Conservation (phyloP, 2,113 vertebrate genomes). For the Dendropsophus ebraccatus region DNA sequence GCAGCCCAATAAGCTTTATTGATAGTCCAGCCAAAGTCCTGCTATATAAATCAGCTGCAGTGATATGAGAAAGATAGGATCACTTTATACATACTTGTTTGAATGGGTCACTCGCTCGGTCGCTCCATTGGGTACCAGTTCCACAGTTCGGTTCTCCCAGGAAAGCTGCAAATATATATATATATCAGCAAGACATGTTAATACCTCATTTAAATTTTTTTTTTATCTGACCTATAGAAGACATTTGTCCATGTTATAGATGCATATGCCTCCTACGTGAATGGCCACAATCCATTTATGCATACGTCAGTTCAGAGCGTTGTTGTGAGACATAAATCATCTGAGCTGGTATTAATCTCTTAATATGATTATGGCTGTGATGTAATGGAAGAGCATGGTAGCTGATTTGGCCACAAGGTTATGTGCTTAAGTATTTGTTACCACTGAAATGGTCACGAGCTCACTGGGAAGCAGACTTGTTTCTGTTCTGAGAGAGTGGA, state of each 20-base stretch:
- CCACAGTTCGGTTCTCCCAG: slow-evolving; percentile 65
- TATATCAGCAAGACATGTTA: not conserved
- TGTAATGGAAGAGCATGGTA: not conserved
- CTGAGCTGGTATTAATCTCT: not conserved
- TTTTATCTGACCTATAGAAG: not conserved
- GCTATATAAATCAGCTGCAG: too few relatives aligned
- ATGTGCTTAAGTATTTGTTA: not conserved
- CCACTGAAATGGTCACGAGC: not conserved
- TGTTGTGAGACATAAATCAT: not conserved
- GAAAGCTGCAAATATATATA: slow-evolving; percentile 66
- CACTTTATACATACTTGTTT: slow-evolving; percentile 67
- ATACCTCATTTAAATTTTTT: not conserved
- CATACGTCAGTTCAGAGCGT: not conserved
- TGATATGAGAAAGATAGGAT: too few relatives aligned
- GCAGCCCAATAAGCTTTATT: too few relatives aligned
- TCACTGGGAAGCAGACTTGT: not conserved
- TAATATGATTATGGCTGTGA: slow-evolving; percentile 13
- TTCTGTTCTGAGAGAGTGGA: too few relatives aligned
- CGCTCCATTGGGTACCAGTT: slow-evolving; percentile 66
- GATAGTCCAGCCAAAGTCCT: too few relatives aligned
- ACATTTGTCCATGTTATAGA: too few relatives aligned
- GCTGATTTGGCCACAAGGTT: not conserved
- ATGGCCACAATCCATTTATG: not conserved
- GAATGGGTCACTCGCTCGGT: slow-evolving; percentile 59
- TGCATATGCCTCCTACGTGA: not conserved